These are phyloP conservation scores for Aulostomus chinensis DNA, from an alignment of 2,797 vertebrate genomes.

Conservation along the genomic window DNA sequence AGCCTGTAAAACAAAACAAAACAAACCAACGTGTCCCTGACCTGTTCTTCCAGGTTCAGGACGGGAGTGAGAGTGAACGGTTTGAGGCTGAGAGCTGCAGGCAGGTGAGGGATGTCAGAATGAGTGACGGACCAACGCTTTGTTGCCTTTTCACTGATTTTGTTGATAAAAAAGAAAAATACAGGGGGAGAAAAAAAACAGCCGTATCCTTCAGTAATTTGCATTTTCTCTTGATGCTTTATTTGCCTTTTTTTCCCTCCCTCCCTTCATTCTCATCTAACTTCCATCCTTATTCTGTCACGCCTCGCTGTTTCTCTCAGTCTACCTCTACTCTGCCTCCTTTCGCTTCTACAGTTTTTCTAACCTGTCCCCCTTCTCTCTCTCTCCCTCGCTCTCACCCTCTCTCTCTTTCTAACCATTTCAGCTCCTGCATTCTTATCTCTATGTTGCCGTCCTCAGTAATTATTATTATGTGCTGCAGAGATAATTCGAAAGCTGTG, in stretches of 20 bases:
- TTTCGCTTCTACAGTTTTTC: conserved; percentile 57
- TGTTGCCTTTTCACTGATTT: background rate
- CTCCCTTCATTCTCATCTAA: conserved; percentile 31
- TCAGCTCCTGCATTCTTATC: conserved; percentile 82
- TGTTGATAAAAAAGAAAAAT: background rate
- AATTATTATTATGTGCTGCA: conserved; percentile 88
- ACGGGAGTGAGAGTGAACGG: too few relatives aligned
- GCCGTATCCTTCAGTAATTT: conserved; percentile 12
- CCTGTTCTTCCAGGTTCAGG: too few relatives aligned
- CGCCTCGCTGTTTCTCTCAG: conserved; percentile 45
- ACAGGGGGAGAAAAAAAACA: background rate
- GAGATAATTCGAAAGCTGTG: conserved; percentile 86
- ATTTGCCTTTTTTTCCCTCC: conserved; percentile 13
- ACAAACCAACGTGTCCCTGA: too few relatives aligned
- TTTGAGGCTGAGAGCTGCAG: too few relatives aligned
- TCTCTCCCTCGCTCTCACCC: conserved; percentile 11
- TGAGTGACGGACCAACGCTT: background rate
- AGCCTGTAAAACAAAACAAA: too few relatives aligned
- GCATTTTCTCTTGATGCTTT: background rate
- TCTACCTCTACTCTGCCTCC: conserved; percentile 38
- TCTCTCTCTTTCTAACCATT: conserved; percentile 64
- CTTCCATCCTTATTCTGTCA: conserved; percentile 39
- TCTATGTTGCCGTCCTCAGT: conserved; percentile 83
- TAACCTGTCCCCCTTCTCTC: conserved; percentile 45
- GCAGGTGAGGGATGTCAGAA: too few relatives aligned